A percentile compares a stretch with the other conserved stretches of the same genome.
phyloP scores from a whole-genome alignment of 2,888 invertebrate species.

The Protula sp. region DNA sequence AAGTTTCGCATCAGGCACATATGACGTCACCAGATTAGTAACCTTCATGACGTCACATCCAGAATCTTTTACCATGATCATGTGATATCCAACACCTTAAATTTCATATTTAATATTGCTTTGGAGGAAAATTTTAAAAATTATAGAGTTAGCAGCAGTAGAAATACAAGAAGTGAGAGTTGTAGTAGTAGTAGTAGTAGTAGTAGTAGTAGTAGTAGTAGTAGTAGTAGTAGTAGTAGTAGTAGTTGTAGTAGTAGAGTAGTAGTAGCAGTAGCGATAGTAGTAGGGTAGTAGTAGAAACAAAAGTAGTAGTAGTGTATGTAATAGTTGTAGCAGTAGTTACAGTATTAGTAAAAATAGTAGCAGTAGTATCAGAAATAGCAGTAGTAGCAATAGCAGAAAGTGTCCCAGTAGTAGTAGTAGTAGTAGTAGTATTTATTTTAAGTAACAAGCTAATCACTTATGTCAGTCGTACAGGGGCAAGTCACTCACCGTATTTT shows the following conservation, averaged over 20 bases:
- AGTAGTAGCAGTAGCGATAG: no score
- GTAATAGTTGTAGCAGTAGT: background rate
- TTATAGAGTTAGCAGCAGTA: no score
- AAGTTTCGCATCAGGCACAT: constrained; percentile 64
- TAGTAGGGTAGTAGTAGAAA: constrained; percentile 5
- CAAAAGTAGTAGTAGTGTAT: background rate
- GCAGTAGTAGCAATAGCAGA: no score
- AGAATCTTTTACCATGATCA: constrained; percentile 63
- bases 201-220: constrained; percentile 16
- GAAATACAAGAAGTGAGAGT: constrained; percentile 2
- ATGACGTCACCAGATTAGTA: constrained; percentile 61
- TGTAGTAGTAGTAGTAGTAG: constrained; percentile 12
- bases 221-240: constrained; percentile 16
- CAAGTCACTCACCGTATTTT: constrained; percentile 73
- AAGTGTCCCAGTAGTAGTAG: no score
- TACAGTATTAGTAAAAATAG: background rate
- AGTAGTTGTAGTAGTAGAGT: constrained; percentile 14
- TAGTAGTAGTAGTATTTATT: no score
- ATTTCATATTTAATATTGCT: no score
- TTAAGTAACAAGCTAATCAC: no score
- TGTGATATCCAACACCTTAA: constrained; percentile 67
- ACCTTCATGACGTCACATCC: constrained; percentile 56
- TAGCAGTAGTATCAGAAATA: background rate
- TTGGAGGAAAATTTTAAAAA: no score
- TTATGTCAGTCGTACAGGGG: no score